Percentiles rank a stretch among this genome's conserved stretches.
Conservation (phyloP, 2,113 vertebrate species). For the Machaerirhynchus nigripectus region DNA sequence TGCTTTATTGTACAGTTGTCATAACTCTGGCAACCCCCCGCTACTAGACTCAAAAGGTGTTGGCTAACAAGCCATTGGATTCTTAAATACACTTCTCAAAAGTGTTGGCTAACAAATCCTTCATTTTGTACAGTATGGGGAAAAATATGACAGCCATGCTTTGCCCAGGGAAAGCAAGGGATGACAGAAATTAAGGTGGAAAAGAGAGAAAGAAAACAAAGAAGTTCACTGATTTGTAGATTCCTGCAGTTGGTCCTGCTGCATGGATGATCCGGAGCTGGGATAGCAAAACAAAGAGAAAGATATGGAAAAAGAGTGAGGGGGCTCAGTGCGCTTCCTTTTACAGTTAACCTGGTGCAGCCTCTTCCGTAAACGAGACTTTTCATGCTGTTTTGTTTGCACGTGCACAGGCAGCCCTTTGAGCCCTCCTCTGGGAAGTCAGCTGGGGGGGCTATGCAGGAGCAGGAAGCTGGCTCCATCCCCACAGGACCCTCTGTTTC, state of each 20-base stretch:
- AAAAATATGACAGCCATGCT: not conserved
- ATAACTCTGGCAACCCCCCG: not conserved
- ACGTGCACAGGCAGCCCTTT: not conserved
- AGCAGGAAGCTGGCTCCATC: not conserved
- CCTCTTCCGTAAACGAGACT: rapidly evolving
- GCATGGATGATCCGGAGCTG: not conserved
- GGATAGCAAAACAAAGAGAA: not conserved
- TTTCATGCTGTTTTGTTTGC: not conserved
- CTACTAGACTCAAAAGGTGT: not conserved
- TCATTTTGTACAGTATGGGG: not conserved
- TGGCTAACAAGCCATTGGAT: not conserved
- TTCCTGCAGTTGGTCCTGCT: not conserved
- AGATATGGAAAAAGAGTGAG: rapidly evolving
- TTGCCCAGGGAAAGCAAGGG: not conserved
- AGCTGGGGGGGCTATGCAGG: no score
- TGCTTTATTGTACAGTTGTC: not conserved
- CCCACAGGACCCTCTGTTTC: not conserved
- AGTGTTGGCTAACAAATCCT: not conserved
- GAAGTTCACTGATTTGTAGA: not conserved
- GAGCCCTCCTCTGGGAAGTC: not conserved
- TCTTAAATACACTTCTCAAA: not conserved
- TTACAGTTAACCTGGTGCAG: not conserved
- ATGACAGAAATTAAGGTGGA: not conserved
- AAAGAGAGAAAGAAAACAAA: not conserved
- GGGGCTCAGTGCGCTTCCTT: rapidly evolving